These are phyloP conservation scores for Lysandra coridon DNA, from an alignment of 2,888 invertebrate species.

Conservation along the genomic window DNA sequence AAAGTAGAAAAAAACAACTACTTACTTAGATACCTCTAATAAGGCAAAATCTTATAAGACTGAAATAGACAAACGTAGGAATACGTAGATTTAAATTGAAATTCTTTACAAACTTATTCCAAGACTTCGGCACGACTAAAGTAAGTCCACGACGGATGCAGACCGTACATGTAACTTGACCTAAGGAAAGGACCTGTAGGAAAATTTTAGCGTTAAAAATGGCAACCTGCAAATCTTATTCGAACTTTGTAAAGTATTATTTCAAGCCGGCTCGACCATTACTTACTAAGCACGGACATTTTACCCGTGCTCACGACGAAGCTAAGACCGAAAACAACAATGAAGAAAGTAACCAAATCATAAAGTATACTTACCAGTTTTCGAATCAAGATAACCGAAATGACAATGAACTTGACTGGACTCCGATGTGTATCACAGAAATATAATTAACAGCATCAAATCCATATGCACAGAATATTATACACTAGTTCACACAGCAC, in stretches of 20 bases:
- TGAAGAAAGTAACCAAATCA: slow-evolving; percentile 50
- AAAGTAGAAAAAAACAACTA: too few species aligned
- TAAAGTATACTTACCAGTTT: slow-evolving; percentile 62
- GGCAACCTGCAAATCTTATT: slow-evolving; percentile 1
- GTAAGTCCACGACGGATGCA: neutral
- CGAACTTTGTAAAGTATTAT: neutral
- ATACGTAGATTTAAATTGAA: neutral
- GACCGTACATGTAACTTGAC: slow-evolving; percentile 1
- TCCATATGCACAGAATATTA: slow-evolving; percentile 55
- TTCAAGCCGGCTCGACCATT: neutral
- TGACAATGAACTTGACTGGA: slow-evolving; percentile 65
- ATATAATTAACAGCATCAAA: slow-evolving; percentile 57
- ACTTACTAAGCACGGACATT: neutral
- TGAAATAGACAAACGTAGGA: neutral
- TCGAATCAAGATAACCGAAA: slow-evolving; percentile 62
- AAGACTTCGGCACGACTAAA: neutral
- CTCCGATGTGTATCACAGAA: slow-evolving; percentile 55
- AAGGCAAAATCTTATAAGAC: neutral
- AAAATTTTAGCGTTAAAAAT: neutral
- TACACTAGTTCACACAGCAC: slow-evolving; percentile 43
- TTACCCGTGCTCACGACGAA: neutral
- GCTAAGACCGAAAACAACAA: slow-evolving; percentile 45
- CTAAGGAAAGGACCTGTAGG: slow-evolving; percentile 15
- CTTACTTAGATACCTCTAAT: too few species aligned
- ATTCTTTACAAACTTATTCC: neutral